phyloP scores from a whole-genome alignment of 2,888 invertebrate genomes.

The Coremacera marginata region DNA sequence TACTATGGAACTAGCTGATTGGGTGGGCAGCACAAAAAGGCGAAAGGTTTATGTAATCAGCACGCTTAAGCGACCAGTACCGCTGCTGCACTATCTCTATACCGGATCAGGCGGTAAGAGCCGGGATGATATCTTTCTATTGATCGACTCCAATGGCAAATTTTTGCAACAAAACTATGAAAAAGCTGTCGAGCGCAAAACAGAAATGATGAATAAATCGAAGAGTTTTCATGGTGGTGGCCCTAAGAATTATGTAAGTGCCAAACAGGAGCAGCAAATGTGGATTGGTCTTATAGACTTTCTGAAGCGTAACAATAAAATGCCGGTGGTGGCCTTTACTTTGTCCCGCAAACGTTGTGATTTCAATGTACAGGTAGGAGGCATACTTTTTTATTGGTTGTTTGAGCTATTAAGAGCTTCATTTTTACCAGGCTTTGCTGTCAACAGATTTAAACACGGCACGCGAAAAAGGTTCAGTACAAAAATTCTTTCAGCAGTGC shows the following conservation, averaged over 20 bases:
- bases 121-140: slow-evolving; percentile 80
- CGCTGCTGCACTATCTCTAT: slow-evolving; percentile 93
- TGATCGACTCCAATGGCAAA: slow-evolving; percentile 83
- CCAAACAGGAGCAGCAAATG: slow-evolving; percentile 83
- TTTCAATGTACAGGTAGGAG: slow-evolving; percentile 69
- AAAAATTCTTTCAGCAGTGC: slow-evolving; percentile 87
- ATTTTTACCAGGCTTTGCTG: slow-evolving; percentile 69
- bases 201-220: slow-evolving; percentile 60
- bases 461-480: slow-evolving; percentile 86
- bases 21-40: slow-evolving; percentile 89
- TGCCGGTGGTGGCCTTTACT: slow-evolving; percentile 95
- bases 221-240: slow-evolving; percentile 50
- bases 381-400: not conserved
- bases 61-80: slow-evolving; percentile 93
- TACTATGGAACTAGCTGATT: slow-evolving; percentile 93
- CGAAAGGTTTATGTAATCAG: slow-evolving; percentile 93
- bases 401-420: not conserved
- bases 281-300: slow-evolving; percentile 88
- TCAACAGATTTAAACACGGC: slow-evolving; percentile 85
- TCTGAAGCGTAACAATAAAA: slow-evolving; percentile 82
- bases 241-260: slow-evolving; percentile 53
- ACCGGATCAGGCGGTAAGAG: slow-evolving; percentile 78
- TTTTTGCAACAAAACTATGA: slow-evolving; percentile 77
- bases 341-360: slow-evolving; percentile 80
- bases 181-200: slow-evolving; percentile 72